Evolutionary conservation across 2,113 vertebrate species (phyloP).

Genomic region (Rutilus rutilus): DNA sequence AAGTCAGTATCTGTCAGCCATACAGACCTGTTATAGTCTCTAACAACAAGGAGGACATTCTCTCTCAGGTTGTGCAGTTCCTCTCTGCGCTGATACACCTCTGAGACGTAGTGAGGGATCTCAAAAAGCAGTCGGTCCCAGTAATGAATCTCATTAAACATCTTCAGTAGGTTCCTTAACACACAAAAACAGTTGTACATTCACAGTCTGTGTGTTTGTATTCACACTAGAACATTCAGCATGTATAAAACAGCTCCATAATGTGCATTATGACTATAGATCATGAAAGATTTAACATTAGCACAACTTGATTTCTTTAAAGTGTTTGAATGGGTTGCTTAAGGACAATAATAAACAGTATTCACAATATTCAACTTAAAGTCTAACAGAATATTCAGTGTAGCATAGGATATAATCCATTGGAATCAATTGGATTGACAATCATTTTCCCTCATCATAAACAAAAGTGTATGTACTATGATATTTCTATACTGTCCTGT

Average conservation of each 20-base stretch:
- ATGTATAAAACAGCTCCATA: background rate
- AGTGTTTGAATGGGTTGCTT: conserved; percentile 3
- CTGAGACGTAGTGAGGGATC: conserved; percentile 77
- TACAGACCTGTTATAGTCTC: conserved; percentile 84
- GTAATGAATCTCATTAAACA: conserved; percentile 83
- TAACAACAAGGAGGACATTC: conserved; percentile 77
- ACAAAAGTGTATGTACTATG: background rate
- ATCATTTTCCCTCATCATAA: background rate
- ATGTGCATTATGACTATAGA: background rate
- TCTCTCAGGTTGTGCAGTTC: conserved; percentile 79
- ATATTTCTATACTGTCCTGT: background rate
- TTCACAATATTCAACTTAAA: background rate
- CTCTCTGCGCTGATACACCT: conserved; percentile 76
- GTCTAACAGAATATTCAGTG: background rate
- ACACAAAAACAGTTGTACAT: conserved; percentile 12
- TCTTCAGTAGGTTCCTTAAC: conserved; percentile 75
- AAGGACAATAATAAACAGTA: background rate
- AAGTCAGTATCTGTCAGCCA: background rate
- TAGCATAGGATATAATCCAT: background rate
- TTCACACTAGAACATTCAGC: background rate
- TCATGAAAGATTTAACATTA: background rate
- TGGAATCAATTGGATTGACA: background rate
- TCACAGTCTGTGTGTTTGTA: background rate
- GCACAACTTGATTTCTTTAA: background rate
- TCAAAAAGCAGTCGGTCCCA: conserved; percentile 86